A percentile compares a stretch with the other conserved stretches of the same genome.
phyloP scores from a whole-genome alignment of 2,888 invertebrate species.

The Antheraea assamensis region DNA sequence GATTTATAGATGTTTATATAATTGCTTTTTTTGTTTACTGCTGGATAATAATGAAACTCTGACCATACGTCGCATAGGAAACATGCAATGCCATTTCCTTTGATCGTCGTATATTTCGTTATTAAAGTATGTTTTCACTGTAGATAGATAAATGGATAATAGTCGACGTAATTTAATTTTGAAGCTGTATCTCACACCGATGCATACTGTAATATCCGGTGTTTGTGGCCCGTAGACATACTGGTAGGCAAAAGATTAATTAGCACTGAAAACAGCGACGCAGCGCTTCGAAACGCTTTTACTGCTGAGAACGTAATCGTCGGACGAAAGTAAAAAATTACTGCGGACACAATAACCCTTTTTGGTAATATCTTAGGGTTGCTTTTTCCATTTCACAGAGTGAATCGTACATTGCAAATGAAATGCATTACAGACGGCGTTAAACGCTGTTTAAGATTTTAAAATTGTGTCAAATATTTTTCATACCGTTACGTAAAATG shows the following conservation, averaged over 20 bases:
- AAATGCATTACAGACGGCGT: conserved; percentile 26
- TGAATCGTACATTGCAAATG: neutral
- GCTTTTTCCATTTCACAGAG: conserved; percentile 17
- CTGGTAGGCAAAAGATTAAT: conserved; percentile 74
- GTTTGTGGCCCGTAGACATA: conserved; percentile 25
- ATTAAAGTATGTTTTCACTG: too few species aligned
- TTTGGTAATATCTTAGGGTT: conserved; percentile 27
- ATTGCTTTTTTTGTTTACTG: too few species aligned
- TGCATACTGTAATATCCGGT: neutral
- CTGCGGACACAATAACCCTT: conserved; percentile 31
- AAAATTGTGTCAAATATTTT: conserved; percentile 38
- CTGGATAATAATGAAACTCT: too few species aligned
- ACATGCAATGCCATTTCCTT: too few species aligned
- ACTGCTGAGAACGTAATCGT: conserved; percentile 49
- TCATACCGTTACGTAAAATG: neutral
- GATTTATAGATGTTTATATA: too few species aligned
- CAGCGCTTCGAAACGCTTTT: conserved; percentile 61
- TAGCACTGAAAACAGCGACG: conserved; percentile 70
- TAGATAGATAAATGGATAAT: too few species aligned
- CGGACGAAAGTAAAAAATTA: conserved; percentile 27
- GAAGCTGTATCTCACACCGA: neutral
- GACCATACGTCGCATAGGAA: too few species aligned
- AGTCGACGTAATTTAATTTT: neutral
- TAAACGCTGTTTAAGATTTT: conserved; percentile 45
- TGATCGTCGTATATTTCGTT: too few species aligned